Conservation (phyloP, 2,113 vertebrate species). For the Callionymus lyra region DNA sequence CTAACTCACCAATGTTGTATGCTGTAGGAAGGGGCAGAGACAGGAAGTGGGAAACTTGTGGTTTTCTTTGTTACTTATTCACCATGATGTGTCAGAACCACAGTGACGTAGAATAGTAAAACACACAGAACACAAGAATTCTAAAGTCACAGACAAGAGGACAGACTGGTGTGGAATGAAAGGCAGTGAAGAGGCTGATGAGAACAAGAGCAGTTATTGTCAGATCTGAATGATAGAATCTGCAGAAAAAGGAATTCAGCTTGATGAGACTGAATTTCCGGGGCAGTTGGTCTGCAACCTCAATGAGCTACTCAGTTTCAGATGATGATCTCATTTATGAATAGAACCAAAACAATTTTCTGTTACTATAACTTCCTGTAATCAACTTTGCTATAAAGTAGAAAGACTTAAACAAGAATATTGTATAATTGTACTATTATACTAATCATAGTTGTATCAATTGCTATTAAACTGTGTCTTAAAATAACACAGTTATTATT, state of each 20-base stretch:
- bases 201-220: constrained; percentile 35
- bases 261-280: constrained; percentile 21
- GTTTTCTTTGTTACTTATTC: constrained; percentile 1
- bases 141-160: constrained; percentile 16
- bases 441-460: too few species aligned
- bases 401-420: too few species aligned
- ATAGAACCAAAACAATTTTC: too few species aligned
- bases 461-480: too few species aligned
- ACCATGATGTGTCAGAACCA: constrained; percentile 31
- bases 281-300: neutral
- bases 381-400: too few species aligned
- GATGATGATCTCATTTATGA: too few species aligned
- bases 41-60: constrained; percentile 30
- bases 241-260: constrained; percentile 6
- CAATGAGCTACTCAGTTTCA: too few species aligned
- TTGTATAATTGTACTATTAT: too few species aligned
- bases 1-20: constrained; percentile 17
- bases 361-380: too few species aligned
- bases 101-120: constrained; percentile 9
- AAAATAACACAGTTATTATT: too few species aligned
- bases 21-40: constrained; percentile 31
- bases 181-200: constrained; percentile 16
- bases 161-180: constrained; percentile 18
- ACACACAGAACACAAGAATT: too few species aligned
- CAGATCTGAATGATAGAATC: constrained; percentile 38